Conservation (phyloP, 2,888 invertebrate species). For the Endotricha flammealis region DNA sequence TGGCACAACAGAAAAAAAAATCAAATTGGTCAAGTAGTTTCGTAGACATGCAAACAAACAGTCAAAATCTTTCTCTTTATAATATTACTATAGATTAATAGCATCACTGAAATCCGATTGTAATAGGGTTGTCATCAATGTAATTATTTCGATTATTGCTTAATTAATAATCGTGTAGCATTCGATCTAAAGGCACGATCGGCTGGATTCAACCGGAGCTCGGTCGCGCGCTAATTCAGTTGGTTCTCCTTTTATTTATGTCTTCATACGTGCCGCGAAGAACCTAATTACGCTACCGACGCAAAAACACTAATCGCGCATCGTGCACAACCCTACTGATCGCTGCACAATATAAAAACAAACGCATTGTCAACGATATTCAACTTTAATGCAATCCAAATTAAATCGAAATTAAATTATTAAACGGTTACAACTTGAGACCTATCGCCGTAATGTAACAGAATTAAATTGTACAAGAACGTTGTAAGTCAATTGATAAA, state of each 20-base stretch:
- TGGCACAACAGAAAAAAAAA: too few relatives aligned
- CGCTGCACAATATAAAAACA: constrained; percentile 22
- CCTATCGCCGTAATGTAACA: constrained; percentile 15
- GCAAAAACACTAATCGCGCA: constrained; percentile 76
- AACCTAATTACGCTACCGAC: constrained; percentile 68
- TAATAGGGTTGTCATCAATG: not conserved
- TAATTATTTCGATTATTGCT: constrained; percentile 5
- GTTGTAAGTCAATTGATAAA: constrained; percentile 20
- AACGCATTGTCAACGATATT: constrained; percentile 12
- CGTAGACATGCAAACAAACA: too few relatives aligned
- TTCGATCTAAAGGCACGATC: constrained; percentile 40
- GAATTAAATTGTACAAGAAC: constrained; percentile 19
- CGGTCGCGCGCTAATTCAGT: constrained; percentile 57
- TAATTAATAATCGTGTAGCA: constrained; percentile 6
- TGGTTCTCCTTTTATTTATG: constrained; percentile 73
- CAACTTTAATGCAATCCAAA: not conserved
- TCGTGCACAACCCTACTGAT: constrained; percentile 38
- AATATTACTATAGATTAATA: too few relatives aligned
- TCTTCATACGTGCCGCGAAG: constrained; percentile 75
- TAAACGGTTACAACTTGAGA: constrained; percentile 6
- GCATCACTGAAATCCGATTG: too few relatives aligned
- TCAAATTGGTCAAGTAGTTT: too few relatives aligned
- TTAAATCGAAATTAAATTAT: constrained; percentile 12
- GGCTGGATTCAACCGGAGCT: constrained; percentile 58
- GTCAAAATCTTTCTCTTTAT: too few relatives aligned